Conservation (phyloP, 2,797 vertebrate species). For the Phrynocephalus guinanensis region DNA sequence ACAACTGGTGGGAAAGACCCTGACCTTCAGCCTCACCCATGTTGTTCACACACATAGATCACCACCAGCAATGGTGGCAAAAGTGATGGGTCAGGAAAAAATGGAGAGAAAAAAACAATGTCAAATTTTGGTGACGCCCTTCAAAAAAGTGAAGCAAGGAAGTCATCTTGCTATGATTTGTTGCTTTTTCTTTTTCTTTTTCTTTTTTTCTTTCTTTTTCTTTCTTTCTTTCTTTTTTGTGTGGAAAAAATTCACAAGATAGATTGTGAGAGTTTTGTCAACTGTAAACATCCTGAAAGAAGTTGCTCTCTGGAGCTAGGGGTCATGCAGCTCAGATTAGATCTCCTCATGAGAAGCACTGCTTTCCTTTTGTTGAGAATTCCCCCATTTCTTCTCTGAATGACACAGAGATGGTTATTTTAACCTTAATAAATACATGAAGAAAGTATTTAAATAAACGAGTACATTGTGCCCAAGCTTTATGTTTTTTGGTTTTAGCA, state of each 20-base stretch:
- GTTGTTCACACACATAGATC: not conserved
- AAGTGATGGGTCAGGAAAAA: not conserved
- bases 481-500: not conserved
- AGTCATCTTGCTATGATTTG: not conserved
- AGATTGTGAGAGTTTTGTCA: conserved; percentile 24
- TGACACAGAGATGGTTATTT: conserved; percentile 52
- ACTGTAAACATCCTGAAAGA: conserved; percentile 53
- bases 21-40: not conserved
- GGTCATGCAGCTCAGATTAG: conserved; percentile 35
- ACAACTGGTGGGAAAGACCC: not conserved
- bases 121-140: not conserved
- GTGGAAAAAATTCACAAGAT: conserved; percentile 19
- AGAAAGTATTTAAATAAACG: not conserved
- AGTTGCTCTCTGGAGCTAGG: conserved; percentile 36
- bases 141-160: not conserved
- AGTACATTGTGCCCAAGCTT: not conserved
- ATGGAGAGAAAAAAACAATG: not conserved
- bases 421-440: conserved; percentile 11
- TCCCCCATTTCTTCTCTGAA: conserved; percentile 3
- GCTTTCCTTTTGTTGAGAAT: conserved; percentile 30
- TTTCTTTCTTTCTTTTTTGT: not conserved
- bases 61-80: not conserved
- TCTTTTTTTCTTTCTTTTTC: not conserved
- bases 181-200: not conserved
- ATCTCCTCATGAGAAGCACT: not conserved